Base-by-base conservation (phyloP, 2,888 invertebrate genomes). In the Andrena chrysosceles region DNA sequence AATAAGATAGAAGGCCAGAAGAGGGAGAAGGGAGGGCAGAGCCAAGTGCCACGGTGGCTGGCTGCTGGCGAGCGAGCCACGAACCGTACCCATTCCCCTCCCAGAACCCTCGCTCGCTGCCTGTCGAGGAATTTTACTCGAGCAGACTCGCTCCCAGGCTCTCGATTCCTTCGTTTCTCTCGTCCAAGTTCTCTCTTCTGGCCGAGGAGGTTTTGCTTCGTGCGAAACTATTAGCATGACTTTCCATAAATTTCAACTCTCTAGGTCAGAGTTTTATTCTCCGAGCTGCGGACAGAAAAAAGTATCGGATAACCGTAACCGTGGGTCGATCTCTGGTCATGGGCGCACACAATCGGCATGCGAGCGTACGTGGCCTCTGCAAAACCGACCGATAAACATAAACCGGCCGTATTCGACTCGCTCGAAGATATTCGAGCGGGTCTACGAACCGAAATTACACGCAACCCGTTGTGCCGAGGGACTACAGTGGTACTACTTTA, bases 41-140 rank as follows among this genome's bases (percentile, higher is more conserved):
- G 87, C 87, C 89, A 91, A 92, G 91, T 93, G 92, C 92, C 90
- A 92, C 92, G 93, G 91, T 91, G 90, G 89, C 89, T 90, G 89
- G 82, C 80, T 84, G 86, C 92, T 91, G 90, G 92, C 91, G 88
- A 91, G 92, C 92, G 90, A 91, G 90, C 92, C 92, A 87, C 91
- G 89, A 90, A 87, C 90, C 91, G 89, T 88, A 86, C 85, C 89
- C 85, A 84, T 75, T 83, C 89, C 80, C 84, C 84, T 84, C 79
- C 56, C 67, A 76, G 59, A 66, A 60, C 72, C 78, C 79, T 73
- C 70, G 74, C 69, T 72, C 68, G 73, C 63, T 79, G 84, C 91
- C 89, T 90, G 90, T 89, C 91, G 91, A 93, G 93, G 93, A 93
- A 93, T 93, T 93, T 93, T 93, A 91, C 92, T 91, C 90, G 87